A percentile compares a stretch with the other conserved stretches of the same genome.
Evolutionary conservation across 1,140 invertebrate genomes (phyloP).

Genomic region (Harlomillsia oculata): DNA sequence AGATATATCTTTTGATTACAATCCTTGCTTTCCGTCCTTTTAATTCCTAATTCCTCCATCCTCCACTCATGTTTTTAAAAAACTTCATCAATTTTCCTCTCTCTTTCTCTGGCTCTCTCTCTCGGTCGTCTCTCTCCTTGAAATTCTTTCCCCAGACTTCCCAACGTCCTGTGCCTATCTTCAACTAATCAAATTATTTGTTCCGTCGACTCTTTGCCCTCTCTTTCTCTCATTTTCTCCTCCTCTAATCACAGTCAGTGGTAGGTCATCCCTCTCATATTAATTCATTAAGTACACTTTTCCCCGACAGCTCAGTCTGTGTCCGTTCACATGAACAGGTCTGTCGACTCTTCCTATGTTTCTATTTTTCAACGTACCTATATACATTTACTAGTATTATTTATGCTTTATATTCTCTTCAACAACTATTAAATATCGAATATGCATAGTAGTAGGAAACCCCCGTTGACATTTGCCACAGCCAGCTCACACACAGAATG

Average conservation of each 20-base stretch:
- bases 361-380: neutral
- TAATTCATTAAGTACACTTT: slow-evolving; percentile 33
- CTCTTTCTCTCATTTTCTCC: slow-evolving; percentile 13
- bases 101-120: too few species aligned
- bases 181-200: slow-evolving; percentile 35
- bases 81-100: slow-evolving; percentile 36
- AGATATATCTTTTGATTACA: slow-evolving; percentile 38
- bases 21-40: slow-evolving; percentile 35
- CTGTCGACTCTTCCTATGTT: too few species aligned
- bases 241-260: slow-evolving; percentile 20
- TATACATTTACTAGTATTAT: neutral
- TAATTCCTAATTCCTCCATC: slow-evolving; percentile 35
- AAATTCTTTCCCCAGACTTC: slow-evolving; percentile 12
- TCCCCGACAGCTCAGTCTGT: too few species aligned
- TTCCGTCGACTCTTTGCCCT: slow-evolving; percentile 16
- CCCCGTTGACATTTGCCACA: neutral
- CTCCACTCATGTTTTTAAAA: slow-evolving; percentile 34
- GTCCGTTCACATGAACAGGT: too few species aligned
- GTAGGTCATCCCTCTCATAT: slow-evolving; percentile 29
- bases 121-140: slow-evolving; percentile 30
- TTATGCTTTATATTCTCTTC: neutral
- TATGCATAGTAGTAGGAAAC: neutral
- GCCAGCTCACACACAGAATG: neutral
- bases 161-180: slow-evolving; percentile 14
- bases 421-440: neutral